phyloP scores from a whole-genome alignment of 1,140 invertebrate genomes.

The Oncopodura yosiiana region DNA sequence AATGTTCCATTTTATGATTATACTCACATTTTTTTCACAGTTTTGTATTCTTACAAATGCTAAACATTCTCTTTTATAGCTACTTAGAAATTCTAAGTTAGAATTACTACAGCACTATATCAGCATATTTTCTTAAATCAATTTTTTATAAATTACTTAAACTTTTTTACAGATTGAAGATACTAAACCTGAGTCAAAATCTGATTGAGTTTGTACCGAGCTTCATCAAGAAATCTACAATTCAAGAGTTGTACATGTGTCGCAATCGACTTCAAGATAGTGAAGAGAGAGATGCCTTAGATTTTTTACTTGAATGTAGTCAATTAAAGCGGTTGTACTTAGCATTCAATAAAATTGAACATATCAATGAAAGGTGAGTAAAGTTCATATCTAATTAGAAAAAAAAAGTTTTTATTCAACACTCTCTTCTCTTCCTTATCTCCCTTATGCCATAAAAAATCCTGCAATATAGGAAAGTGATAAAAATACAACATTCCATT shows the following conservation, averaged over 20 bases:
- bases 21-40: no score
- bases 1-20: no score
- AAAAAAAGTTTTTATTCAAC: no score
- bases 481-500: no score
- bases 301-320: conserved; percentile 29
- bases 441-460: no score
- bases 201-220: conserved; percentile 31
- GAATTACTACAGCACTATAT: no score
- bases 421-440: no score
- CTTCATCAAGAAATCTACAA: conserved; percentile 28
- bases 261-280: conserved; percentile 32
- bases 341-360: conserved; percentile 35
- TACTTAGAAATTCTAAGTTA: no score
- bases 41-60: no score
- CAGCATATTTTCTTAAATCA: neutral
- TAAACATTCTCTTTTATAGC: no score
- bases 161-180: conserved; percentile 26
- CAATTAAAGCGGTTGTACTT: conserved; percentile 29
- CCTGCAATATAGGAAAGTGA: no score
- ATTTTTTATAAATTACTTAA: neutral
- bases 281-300: conserved; percentile 31
- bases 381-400: neutral
- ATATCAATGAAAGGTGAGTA: conserved; percentile 31
- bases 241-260: conserved; percentile 32
- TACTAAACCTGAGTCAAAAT: conserved; percentile 35